Conservation (phyloP, 2,888 invertebrate genomes). For the Thera obeliscata region DNA sequence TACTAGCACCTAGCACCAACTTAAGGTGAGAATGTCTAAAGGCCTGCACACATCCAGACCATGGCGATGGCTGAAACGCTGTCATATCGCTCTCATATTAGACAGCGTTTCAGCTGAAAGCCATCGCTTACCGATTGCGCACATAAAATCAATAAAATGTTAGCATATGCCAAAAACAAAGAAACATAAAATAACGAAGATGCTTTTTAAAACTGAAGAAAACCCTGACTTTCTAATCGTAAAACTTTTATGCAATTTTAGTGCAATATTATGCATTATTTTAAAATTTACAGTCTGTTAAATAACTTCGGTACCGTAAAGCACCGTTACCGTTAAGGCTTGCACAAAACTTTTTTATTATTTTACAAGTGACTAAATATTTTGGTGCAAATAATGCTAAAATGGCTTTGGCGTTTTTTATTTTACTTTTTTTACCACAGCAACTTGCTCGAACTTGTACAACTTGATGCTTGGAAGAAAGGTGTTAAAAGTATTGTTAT, state of each 20-base stretch:
- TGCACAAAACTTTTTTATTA: constrained; percentile 37
- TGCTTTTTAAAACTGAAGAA: constrained; percentile 32
- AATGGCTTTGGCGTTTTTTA: constrained; percentile 10
- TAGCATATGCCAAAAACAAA: constrained; percentile 4
- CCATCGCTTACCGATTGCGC: no score
- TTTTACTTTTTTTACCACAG: neutral
- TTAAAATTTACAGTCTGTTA: constrained; percentile 32
- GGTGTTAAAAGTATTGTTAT: neutral
- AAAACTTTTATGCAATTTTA: constrained; percentile 56
- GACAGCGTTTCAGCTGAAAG: no score
- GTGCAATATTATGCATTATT: constrained; percentile 38
- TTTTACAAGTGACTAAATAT: constrained; percentile 24
- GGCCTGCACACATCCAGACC: no score
- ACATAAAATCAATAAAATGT: constrained; percentile 3
- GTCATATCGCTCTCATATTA: no score
- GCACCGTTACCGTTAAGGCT: constrained; percentile 30
- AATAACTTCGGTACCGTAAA: constrained; percentile 27
- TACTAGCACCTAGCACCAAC: no score
- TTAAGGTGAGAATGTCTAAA: no score
- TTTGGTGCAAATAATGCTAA: constrained; percentile 7
- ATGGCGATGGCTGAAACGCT: no score
- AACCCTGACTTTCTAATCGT: constrained; percentile 57
- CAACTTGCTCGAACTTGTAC: neutral
- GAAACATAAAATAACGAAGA: constrained; percentile 5
- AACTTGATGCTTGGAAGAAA: neutral